phyloP scores from a whole-genome alignment of 2,113 vertebrate species.

The Galeopterus variegatus region DNA sequence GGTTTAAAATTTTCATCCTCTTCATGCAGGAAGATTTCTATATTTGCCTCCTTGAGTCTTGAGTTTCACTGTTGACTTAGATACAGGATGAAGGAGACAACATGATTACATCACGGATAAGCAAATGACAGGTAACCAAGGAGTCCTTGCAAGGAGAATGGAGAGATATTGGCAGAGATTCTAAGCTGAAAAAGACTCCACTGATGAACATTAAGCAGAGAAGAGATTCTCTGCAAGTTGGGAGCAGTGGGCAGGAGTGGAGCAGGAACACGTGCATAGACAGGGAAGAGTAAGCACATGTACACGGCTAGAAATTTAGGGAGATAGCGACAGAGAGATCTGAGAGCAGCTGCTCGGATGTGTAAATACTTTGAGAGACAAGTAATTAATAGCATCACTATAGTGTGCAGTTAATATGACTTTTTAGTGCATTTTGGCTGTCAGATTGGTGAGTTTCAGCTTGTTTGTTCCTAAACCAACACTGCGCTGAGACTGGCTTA shows the following conservation, averaged over 20 bases:
- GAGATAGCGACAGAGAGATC: background rate
- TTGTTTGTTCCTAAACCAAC: background rate
- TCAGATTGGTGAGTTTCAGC: background rate
- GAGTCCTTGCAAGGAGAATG: background rate
- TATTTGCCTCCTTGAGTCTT: background rate
- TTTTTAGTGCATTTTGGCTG: background rate
- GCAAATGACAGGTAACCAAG: background rate
- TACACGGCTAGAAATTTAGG: background rate
- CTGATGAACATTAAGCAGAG: background rate
- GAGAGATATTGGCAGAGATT: background rate
- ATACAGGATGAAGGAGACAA: background rate
- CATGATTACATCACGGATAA: accelerated
- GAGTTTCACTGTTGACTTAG: background rate
- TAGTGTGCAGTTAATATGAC: background rate
- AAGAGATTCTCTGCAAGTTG: background rate
- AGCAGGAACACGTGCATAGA: background rate
- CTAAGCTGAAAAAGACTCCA: background rate
- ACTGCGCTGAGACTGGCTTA: background rate
- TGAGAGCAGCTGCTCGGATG: background rate
- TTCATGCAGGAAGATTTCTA: background rate
- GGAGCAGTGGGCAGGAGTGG: background rate
- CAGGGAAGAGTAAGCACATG: background rate
- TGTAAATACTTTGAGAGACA: background rate
- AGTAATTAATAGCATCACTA: background rate
- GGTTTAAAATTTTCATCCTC: background rate